Evolutionary conservation across 2,888 invertebrate genomes (phyloP), one percentile per base, ranked within the genome.

Genomic region (Drosophila macrothrix): DNA sequence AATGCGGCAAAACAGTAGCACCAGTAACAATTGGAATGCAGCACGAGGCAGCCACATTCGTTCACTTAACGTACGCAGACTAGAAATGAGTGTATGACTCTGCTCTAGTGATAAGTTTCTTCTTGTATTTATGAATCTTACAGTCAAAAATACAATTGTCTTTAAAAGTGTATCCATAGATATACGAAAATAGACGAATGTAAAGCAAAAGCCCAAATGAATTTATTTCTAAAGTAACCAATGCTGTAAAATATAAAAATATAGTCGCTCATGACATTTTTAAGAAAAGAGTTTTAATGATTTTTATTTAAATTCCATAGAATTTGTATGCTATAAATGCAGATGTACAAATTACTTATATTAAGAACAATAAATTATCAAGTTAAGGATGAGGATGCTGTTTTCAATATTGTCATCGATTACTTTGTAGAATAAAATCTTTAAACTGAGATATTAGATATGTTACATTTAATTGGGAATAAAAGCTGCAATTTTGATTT

Each of bases 1-100:
- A 85, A 76, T 85, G 88, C 85, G 76, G 69, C 83, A 87, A 78
- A 80, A 67, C 64, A 68, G 60, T 41, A 46, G 50, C 9, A 66
- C 10, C 63, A 62, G 58, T 66, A 70, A 39, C 66, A 76, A 66
- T 59, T 35, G 25, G 28, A 76, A 62, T 67, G 73, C 70, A 65
- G 53, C 61, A 49, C 46, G 65, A 41, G 29, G 46, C 64, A 71
- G 64, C 49, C 67, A 64, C 83, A 73, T 67, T 74, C 76, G 71
- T 77, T 86, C 62, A 73, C 59, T 70, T n/a, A 71, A 69, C 73
- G 60, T 67, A 70, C 80, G 68, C 80, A 49, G 25, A 41, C 43
- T 33, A 28, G 39, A 52, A 54, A 53, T 43, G 49, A 50, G 46
- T 28, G 12, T 1, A 16, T 19, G 29, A 16, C 9, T 16, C 9